Evolutionary conservation across 2,888 invertebrate species (phyloP).

Genomic region (Oscheius sp.): DNA sequence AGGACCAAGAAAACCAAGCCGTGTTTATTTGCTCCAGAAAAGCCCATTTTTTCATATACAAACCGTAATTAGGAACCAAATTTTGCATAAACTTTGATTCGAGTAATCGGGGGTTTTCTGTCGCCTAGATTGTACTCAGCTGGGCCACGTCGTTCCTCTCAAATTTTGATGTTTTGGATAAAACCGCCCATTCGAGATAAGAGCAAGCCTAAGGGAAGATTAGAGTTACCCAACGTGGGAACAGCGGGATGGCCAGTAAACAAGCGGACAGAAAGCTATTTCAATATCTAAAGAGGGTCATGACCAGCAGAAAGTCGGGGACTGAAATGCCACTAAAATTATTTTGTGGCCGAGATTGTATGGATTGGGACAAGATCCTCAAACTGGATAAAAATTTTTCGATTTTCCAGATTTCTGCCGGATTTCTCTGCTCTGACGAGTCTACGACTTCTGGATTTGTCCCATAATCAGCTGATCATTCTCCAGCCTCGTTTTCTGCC

Average conservation of each 20-base stretch:
- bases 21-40: too few species aligned
- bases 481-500: conserved; percentile 51
- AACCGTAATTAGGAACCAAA: too few species aligned
- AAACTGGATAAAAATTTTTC: too few species aligned
- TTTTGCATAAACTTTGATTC: too few species aligned
- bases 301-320: neutral
- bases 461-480: conserved; percentile 45
- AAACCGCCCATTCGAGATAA: neutral
- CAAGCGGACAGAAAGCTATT: neutral
- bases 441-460: conserved; percentile 48
- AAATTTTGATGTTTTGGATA: neutral
- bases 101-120: too few species aligned
- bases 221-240: neutral
- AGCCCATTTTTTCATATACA: too few species aligned
- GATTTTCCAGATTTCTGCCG: conserved; percentile 50
- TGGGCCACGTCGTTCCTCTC: too few species aligned
- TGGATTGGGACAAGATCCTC: too few species aligned
- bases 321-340: too few species aligned
- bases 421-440: conserved; percentile 51
- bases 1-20: too few species aligned
- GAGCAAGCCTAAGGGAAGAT: neutral
- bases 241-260: neutral
- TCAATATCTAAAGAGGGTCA: neutral
- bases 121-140: too few species aligned
- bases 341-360: too few species aligned